Evolutionary conservation across 92 coral and sea anemone genomes (phyloP).

Genomic region (Metridium senile): DNA sequence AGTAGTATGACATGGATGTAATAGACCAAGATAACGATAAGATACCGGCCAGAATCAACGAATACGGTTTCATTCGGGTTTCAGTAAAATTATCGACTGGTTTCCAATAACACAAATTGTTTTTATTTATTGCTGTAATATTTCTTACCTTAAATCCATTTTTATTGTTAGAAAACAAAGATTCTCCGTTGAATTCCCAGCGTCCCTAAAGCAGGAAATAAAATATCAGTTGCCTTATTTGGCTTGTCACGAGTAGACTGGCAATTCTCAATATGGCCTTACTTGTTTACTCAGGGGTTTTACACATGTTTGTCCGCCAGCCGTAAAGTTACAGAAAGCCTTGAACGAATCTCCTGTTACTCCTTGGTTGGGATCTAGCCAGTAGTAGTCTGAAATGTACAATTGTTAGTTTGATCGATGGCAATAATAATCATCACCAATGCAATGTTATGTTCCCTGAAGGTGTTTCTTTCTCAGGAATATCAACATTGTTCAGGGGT

Average conservation of each 20-base stretch:
- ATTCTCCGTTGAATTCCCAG: constrained; percentile 14
- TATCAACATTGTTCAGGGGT: no score
- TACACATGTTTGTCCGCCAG: constrained; percentile 97
- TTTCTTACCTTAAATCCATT: constrained; percentile 34
- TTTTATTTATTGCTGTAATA: no score
- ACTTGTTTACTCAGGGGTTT: constrained; percentile 23
- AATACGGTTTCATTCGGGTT: no score
- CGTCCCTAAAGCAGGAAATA: constrained; percentile 12
- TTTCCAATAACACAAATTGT: no score
- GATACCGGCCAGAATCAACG: no score
- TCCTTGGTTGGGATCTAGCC: constrained; percentile 99
- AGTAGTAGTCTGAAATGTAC: constrained; percentile 42
- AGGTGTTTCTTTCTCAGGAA: no score
- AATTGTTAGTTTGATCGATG: not conserved
- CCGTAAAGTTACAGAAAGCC: constrained; percentile 95
- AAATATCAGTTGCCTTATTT: not conserved
- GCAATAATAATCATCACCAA: no score
- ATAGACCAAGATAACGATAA: no score
- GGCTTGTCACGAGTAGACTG: no score
- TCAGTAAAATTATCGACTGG: no score
- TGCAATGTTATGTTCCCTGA: no score
- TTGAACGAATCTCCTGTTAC: constrained; percentile 84
- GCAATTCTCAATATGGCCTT: not conserved
- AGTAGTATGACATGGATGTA: no score
- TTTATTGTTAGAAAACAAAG: constrained; percentile 22